phyloP scores from a whole-genome alignment of 2,888 invertebrate species.

The Cephus spinipes region DNA sequence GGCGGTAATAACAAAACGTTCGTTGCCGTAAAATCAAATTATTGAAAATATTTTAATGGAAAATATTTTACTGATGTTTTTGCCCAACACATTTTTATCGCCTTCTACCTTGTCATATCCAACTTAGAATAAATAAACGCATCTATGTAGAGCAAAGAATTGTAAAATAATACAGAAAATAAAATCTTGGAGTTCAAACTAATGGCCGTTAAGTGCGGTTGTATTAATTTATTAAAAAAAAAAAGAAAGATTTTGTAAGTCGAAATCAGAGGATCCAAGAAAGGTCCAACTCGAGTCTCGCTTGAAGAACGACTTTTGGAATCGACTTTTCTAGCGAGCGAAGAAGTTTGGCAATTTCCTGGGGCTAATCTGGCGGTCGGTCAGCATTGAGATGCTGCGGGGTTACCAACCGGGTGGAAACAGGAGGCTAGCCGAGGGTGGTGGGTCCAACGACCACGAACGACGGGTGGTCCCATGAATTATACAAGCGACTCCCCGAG shows the following conservation, averaged over 20 bases:
- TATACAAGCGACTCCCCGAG: conserved; percentile 57
- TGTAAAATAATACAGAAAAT: background rate
- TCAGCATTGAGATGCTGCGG: conserved; percentile 64
- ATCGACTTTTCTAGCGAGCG: conserved; percentile 60
- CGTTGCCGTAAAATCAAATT: background rate
- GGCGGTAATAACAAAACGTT: background rate
- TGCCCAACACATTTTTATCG: background rate
- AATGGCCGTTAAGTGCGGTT: background rate
- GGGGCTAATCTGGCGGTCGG: conserved; percentile 65
- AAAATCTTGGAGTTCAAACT: background rate
- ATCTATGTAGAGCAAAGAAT: background rate
- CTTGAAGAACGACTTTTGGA: conserved; percentile 62
- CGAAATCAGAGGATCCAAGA: background rate
- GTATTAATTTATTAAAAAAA: background rate
- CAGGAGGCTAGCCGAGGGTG: conserved; percentile 22
- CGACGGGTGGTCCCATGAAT: conserved; percentile 61
- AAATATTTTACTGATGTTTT: background rate
- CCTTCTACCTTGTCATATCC: no score
- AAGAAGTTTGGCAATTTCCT: conserved; percentile 67
- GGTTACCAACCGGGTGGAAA: conserved; percentile 39
- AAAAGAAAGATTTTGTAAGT: background rate
- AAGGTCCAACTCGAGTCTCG: conserved; percentile 27
- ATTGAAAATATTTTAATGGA: background rate
- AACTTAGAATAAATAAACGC: background rate
- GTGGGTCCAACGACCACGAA: conserved; percentile 49